phyloP scores from a whole-genome alignment of 2,113 vertebrate species.

The Bombycilla garrulus region DNA sequence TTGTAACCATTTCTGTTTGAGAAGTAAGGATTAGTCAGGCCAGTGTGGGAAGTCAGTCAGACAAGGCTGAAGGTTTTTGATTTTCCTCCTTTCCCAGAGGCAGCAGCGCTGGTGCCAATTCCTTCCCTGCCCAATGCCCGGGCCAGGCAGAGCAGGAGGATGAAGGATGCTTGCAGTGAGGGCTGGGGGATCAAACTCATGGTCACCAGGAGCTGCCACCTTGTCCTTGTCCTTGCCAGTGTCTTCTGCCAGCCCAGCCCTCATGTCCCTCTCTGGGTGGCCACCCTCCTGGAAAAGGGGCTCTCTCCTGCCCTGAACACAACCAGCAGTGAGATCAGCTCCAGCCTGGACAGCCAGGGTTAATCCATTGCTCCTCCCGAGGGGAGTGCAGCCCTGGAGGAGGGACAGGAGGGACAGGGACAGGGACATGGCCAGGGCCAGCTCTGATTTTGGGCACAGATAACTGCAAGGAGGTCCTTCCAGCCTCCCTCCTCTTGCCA shows the following conservation, averaged over 20 bases:
- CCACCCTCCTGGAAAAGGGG: too few relatives aligned
- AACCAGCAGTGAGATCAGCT: neutral
- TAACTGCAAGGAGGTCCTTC: neutral
- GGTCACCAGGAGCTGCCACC: fast-evolving
- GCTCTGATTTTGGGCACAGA: neutral
- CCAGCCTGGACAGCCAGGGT: neutral
- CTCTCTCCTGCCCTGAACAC: neutral
- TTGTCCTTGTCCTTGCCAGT: neutral
- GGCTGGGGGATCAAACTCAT: neutral
- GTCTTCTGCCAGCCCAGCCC: neutral
- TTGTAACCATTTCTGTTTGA: neutral
- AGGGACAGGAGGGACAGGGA: too few relatives aligned
- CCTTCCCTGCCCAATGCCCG: fast-evolving
- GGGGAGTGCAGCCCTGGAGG: neutral
- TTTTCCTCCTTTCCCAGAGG: neutral
- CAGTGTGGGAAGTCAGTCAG: neutral
- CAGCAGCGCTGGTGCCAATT: fast-evolving
- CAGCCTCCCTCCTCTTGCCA: neutral
- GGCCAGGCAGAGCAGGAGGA: fast-evolving
- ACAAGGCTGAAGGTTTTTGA: neutral
- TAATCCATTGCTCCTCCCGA: neutral
- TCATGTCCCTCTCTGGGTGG: neutral
- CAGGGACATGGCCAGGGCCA: neutral
- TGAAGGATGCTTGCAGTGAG: fast-evolving
- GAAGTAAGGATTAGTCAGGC: neutral